Evolutionary conservation across 2,888 invertebrate species (phyloP).

Genomic region (Mythimna lalbum): DNA sequence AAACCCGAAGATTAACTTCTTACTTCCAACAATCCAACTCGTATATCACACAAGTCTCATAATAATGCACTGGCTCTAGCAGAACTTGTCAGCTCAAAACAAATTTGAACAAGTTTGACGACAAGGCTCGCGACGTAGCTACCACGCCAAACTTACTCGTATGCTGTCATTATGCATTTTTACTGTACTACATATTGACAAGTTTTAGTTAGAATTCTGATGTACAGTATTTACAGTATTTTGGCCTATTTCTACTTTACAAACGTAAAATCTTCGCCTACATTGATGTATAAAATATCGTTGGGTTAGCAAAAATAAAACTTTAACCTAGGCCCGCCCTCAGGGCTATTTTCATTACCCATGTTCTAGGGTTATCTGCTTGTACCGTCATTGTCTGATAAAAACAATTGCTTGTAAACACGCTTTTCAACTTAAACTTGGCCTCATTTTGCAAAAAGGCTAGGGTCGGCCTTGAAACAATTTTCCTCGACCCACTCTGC

Average conservation of each 20-base stretch:
- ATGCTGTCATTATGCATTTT: slow-evolving; percentile 50
- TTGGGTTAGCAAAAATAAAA: neutral
- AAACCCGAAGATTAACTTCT: slow-evolving; percentile 24
- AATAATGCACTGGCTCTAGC: slow-evolving; percentile 44
- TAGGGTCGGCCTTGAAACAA: slow-evolving; percentile 30
- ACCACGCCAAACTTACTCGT: slow-evolving; percentile 43
- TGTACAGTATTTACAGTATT: slow-evolving; percentile 2
- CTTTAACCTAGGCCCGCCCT: neutral
- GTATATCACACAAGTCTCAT: slow-evolving; percentile 31
- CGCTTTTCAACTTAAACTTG: slow-evolving; percentile 4
- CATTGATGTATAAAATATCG: neutral
- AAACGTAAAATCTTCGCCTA: neutral
- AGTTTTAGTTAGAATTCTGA: slow-evolving; percentile 19
- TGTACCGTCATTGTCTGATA: neutral
- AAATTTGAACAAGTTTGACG: slow-evolving; percentile 58
- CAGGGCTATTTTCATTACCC: neutral
- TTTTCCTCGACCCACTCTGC: slow-evolving; percentile 31
- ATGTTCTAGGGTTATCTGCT: neutral
- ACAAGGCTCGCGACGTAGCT: slow-evolving; percentile 30
- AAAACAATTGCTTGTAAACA: slow-evolving; percentile 22
- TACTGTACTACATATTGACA: slow-evolving; percentile 16
- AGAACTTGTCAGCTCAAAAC: slow-evolving; percentile 47
- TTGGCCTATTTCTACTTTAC: neutral
- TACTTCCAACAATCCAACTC: slow-evolving; percentile 1
- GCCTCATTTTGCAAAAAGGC: slow-evolving; percentile 24